Conservation (phyloP, 2,797 vertebrate species). For the Anisognathus igniventris region DNA sequence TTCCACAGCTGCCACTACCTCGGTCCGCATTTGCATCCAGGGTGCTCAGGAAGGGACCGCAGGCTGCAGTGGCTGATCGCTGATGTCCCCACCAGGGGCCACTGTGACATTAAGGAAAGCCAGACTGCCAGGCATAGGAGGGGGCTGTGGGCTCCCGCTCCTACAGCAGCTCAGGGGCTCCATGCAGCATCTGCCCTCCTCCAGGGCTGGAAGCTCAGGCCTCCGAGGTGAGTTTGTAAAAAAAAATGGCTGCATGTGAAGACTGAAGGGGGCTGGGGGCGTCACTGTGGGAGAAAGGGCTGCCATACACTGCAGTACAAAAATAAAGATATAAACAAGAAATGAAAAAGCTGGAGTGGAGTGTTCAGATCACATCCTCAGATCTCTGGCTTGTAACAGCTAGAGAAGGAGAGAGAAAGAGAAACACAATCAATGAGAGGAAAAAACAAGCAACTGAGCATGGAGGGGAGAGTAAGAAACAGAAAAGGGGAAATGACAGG, state of each 20-base stretch:
- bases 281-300: background rate
- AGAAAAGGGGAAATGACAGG: background rate
- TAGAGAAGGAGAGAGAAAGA: constrained; percentile 62
- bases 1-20: background rate
- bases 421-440: background rate
- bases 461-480: background rate
- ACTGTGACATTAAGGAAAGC: constrained; percentile 45
- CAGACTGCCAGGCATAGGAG: background rate
- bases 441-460: background rate
- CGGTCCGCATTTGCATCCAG: background rate
- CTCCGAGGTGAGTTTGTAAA: background rate
- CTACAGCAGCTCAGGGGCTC: background rate
- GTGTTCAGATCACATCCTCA: constrained; percentile 71
- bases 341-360: constrained; percentile 63
- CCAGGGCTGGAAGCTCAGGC: background rate
- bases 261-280: background rate
- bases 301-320: constrained; percentile 60
- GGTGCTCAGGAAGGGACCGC: background rate
- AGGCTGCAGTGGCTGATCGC: background rate
- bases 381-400: constrained; percentile 76
- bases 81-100: constrained; percentile 44
- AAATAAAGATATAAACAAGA: constrained; percentile 73
- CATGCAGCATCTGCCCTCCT: background rate
- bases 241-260: background rate
- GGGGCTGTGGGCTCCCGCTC: background rate